These are phyloP conservation scores for Megalops atlanticus DNA, from an alignment of 2,113 vertebrate species.

Conservation along the genomic window DNA sequence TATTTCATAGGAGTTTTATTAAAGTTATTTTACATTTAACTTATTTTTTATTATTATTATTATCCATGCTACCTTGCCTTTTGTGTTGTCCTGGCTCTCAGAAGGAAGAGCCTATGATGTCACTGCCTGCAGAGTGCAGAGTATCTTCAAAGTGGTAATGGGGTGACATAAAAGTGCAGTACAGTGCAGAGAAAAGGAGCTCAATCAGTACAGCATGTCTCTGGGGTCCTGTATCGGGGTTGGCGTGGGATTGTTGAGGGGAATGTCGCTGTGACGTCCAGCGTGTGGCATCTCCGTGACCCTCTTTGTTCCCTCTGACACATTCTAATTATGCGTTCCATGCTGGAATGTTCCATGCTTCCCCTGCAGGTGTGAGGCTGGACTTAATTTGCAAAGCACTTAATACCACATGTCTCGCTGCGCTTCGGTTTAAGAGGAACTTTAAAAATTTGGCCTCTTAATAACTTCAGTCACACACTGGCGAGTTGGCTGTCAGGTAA, in stretches of 20 bases:
- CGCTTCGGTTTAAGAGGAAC: not conserved
- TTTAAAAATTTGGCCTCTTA: not conserved
- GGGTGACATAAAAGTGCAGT: too few relatives aligned
- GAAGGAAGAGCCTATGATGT: not conserved
- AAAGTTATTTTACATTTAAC: constrained; percentile 64
- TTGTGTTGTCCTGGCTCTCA: not conserved
- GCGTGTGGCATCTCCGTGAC: not conserved
- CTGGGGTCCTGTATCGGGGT: not conserved
- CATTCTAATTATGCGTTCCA: not conserved
- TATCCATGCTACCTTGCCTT: not conserved
- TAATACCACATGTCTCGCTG: not conserved
- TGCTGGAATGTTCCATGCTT: not conserved
- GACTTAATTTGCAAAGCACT: not conserved
- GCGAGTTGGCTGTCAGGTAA: not conserved
- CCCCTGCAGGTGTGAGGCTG: not conserved
- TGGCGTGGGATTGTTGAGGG: not conserved
- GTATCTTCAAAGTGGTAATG: too few relatives aligned
- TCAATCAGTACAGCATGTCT: not conserved
- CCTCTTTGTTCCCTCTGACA: not conserved
- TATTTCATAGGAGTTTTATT: constrained; percentile 68
- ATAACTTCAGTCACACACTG: not conserved
- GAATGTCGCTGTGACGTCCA: not conserved
- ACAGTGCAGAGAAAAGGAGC: too few relatives aligned
- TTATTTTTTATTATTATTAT: constrained; percentile 28
- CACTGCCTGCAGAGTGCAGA: too few relatives aligned